Conservation (phyloP, 2,888 invertebrate genomes). For the Stictocephala bisonia region DNA sequence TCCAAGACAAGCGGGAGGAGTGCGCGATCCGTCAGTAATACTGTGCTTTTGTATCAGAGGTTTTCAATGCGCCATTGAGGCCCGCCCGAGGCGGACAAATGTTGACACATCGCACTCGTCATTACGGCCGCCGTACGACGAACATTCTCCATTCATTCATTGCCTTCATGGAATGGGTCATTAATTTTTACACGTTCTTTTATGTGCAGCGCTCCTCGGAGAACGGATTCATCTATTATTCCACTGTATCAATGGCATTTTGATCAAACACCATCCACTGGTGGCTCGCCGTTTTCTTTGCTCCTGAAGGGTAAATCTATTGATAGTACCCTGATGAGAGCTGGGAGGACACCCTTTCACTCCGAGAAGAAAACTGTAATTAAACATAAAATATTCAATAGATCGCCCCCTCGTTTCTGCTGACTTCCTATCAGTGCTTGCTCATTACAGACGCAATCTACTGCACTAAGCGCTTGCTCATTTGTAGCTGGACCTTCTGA, state of each 20-base stretch:
- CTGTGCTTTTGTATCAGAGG: slow-evolving; percentile 32
- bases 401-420: slow-evolving; percentile 18
- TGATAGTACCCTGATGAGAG: slow-evolving; percentile 48
- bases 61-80: slow-evolving; percentile 2
- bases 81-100: slow-evolving; percentile 20
- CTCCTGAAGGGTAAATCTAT: slow-evolving; percentile 46
- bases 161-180: slow-evolving; percentile 45
- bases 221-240: slow-evolving; percentile 49
- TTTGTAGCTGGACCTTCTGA: no score
- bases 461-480: no score
- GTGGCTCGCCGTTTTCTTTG: slow-evolving; percentile 40
- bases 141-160: slow-evolving; percentile 38
- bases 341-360: slow-evolving; percentile 39
- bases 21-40: slow-evolving; percentile 16
- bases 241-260: slow-evolving; percentile 50
- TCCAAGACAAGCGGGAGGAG: background rate
- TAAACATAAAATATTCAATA: slow-evolving; percentile 51
- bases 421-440: no score
- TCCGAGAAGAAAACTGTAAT: slow-evolving; percentile 48
- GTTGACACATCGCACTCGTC: slow-evolving; percentile 35
- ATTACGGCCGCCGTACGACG: slow-evolving; percentile 14
- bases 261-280: slow-evolving; percentile 49
- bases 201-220: slow-evolving; percentile 46
- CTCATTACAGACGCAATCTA: no score
- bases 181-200: slow-evolving; percentile 51